Evolutionary conservation across 2,113 vertebrate species (phyloP), one percentile per base, ranked within the genome.

Genomic region (Phalacrocorax pelagicus): DNA sequence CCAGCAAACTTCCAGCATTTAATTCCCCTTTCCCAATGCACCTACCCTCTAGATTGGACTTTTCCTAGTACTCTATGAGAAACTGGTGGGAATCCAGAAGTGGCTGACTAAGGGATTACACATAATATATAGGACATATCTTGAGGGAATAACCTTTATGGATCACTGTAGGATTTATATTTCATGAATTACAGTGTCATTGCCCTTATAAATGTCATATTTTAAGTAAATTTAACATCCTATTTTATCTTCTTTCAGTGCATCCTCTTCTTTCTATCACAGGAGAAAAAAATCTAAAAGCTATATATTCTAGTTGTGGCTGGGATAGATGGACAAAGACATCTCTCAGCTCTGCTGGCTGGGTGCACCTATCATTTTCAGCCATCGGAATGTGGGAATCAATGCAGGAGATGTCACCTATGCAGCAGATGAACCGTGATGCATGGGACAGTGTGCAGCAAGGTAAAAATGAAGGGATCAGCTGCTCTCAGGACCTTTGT

Each of bases 81-180:
- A 82, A 88, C 66, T 11, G 2, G 7, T 57, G 34, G 34, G 32
- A 81, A 88, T 93, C 40, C 51, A 78, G 29, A 90, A 47, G 19
- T 74, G 47, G 55, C 27, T 90, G 61, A 89, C 59, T 85, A 46
- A 77, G 46, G 18, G 22, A 5, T 51, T 77, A 47, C 36, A 65
- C 1, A 1, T 40, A 88, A 92, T 71, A 71, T 44, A 66, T 27
- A 67, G 14, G 38, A n/a, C 24, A n/a, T 61, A 55, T 81, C 65
- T 79, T 74, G n/a, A 84, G n/a, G 47, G 26, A 93, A 81, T 94
- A 93, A 90, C 52, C 55, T 78, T 90, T 93, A 81, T 21, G 71
- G 30, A 57, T 66, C n/a, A 62, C 58, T 81, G 74, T 67, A 93
- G 81, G 90, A 93, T 83, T 93, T 94, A n/a, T 86, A 32, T 84